Percentiles rank a stretch among this genome's conserved stretches.
Conservation (phyloP, 2,888 invertebrate genomes). For the Sinotaia quadrata region DNA sequence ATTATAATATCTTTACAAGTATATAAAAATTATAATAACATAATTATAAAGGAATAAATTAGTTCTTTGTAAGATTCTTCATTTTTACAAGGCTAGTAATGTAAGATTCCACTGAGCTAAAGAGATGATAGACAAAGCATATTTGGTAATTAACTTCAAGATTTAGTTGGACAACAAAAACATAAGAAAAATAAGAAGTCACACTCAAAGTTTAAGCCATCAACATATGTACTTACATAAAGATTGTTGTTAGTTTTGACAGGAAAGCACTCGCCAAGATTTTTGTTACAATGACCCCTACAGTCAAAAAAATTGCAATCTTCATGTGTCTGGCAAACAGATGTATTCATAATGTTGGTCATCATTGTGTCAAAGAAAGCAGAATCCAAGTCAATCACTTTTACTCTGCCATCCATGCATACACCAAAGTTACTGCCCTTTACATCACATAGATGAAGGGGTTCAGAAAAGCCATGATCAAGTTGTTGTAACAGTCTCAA, state of each 20-base stretch:
- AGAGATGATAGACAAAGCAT: no score
- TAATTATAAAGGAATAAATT: no score
- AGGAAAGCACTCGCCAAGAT: conserved; percentile 75
- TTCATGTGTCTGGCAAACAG: conserved; percentile 76
- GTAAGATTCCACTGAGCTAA: no score
- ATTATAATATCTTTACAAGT: no score
- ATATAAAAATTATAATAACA: no score
- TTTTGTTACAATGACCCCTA: conserved; percentile 77
- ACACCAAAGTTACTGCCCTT: conserved; percentile 81
- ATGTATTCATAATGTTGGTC: conserved; percentile 38
- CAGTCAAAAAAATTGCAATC: conserved; percentile 82
- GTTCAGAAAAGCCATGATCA: conserved; percentile 75
- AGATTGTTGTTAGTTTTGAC: conserved; percentile 79
- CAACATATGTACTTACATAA: conserved; percentile 76
- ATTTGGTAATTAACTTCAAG: no score
- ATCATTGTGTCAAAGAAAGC: conserved; percentile 76
- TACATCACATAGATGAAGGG: conserved; percentile 80
- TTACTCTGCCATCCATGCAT: conserved; percentile 64
- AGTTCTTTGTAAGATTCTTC: no score
- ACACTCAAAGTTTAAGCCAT: no score
- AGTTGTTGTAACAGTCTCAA: conserved; percentile 76
- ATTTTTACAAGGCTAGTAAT: no score
- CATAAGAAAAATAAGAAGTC: no score
- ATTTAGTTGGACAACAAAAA: no score
- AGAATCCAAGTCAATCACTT: conserved; percentile 79